phyloP scores from a whole-genome alignment of 2,113 vertebrate species.

The Bos javanicus region DNA sequence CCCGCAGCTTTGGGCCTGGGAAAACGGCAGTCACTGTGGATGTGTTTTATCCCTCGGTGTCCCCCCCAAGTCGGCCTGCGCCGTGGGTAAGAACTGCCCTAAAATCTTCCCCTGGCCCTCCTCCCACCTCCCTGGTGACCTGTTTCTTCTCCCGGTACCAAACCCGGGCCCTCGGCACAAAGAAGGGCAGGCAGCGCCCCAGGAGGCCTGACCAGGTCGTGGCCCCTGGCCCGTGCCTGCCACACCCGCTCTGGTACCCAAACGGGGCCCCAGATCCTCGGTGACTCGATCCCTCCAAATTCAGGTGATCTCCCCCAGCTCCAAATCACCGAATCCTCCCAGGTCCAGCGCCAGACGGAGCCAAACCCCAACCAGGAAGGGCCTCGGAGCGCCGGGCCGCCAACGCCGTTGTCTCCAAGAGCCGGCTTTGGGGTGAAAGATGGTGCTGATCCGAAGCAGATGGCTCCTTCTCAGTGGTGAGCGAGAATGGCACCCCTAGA shows the following conservation, averaged over 20 bases:
- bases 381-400: not conserved
- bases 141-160: conserved; percentile 61
- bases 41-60: not conserved
- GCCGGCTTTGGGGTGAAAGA: not conserved
- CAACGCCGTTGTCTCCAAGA: not conserved
- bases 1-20: rapidly evolving
- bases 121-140: not conserved
- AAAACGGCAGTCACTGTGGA: rapidly evolving
- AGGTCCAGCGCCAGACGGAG: conserved; percentile 31
- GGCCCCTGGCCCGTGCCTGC: conserved; percentile 53
- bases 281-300: conserved; percentile 77
- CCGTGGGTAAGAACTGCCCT: not conserved
- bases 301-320: conserved; percentile 70
- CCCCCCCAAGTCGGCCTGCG: not conserved
- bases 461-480: conserved; percentile 71
- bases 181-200: conserved; percentile 62
- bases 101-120: not conserved
- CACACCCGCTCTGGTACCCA: conserved; percentile 54
- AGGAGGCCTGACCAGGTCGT: conserved; percentile 66
- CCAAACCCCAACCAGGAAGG: conserved; percentile 32
- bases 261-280: conserved; percentile 57
- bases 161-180: conserved; percentile 59
- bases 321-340: conserved; percentile 54
- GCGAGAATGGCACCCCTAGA: not conserved
- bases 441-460: conserved; percentile 20